Evolutionary conservation across 2,888 invertebrate species (phyloP).

Genomic region (Hydrotaea cyrtoneurina): DNA sequence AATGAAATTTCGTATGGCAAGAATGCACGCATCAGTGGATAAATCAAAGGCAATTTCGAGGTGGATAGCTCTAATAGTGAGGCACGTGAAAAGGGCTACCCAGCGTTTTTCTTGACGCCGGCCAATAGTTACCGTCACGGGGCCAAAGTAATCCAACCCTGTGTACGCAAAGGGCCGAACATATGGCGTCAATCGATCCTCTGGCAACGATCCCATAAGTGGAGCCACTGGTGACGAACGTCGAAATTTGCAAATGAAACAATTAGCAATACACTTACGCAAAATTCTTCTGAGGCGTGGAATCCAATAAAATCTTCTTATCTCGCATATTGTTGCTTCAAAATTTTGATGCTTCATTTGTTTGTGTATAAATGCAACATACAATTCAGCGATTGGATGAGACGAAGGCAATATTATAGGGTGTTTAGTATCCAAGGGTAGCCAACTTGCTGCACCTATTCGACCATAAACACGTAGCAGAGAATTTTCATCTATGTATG

Average conservation of each 20-base stretch:
- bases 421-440: conserved; percentile 50
- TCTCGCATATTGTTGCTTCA: conserved; percentile 53
- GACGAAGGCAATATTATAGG: conserved; percentile 52
- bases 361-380: conserved; percentile 39
- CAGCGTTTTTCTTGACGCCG: conserved; percentile 43
- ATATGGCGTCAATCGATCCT: conserved; percentile 61
- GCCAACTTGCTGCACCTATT: conserved; percentile 56
- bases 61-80: conserved; percentile 33
- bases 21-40: conserved; percentile 26
- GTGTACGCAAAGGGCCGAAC: conserved; percentile 66
- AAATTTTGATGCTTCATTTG: conserved; percentile 56
- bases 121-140: conserved; percentile 30
- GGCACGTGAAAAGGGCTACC: conserved; percentile 51
- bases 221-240: conserved; percentile 10
- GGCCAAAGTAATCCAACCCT: conserved; percentile 50
- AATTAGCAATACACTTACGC: not conserved
- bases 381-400: conserved; percentile 47
- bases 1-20: conserved; percentile 38
- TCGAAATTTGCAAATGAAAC: not conserved
- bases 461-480: conserved; percentile 46
- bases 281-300: not conserved
- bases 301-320: conserved; percentile 34
- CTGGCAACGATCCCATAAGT: conserved; percentile 62
- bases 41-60: conserved; percentile 38
- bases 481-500: conserved; percentile 7